A percentile compares a stretch with the other conserved stretches of the same genome.
phyloP scores from a whole-genome alignment of 2,797 vertebrate species.

The Chiroxiphia lanceolata region DNA sequence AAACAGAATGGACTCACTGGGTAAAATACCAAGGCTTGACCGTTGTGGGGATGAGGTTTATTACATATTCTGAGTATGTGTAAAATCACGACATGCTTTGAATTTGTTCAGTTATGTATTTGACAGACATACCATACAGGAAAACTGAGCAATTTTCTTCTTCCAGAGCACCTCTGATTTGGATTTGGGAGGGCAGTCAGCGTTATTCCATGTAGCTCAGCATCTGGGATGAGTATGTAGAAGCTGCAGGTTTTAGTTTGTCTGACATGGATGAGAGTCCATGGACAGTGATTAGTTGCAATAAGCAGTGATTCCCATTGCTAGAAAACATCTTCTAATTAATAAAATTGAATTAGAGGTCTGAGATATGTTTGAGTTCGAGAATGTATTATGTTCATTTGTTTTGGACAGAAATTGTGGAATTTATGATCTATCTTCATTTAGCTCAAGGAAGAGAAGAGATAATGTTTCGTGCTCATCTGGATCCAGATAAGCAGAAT shows the following conservation, averaged over 20 bases:
- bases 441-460: neutral
- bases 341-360: neutral
- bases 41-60: neutral
- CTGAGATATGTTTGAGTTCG: neutral
- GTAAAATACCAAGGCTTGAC: slow-evolving; percentile 72
- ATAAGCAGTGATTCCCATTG: neutral
- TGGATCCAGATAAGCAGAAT: neutral
- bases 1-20: slow-evolving; percentile 84
- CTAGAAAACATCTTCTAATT: neutral
- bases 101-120: neutral
- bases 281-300: neutral
- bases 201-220: neutral
- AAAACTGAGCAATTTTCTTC: neutral
- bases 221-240: neutral
- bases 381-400: accelerated
- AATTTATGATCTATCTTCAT: neutral
- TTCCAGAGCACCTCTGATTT: neutral
- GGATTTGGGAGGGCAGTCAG: neutral
- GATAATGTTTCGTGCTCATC: neutral
- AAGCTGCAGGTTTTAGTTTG: neutral
- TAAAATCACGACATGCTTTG: neutral
- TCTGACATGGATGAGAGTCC: neutral
- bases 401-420: neutral
- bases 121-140: neutral
- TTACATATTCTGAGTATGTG: neutral